Base-by-base conservation (phyloP, 2,113 vertebrate species). In the Choloepus hoffmanni region DNA sequence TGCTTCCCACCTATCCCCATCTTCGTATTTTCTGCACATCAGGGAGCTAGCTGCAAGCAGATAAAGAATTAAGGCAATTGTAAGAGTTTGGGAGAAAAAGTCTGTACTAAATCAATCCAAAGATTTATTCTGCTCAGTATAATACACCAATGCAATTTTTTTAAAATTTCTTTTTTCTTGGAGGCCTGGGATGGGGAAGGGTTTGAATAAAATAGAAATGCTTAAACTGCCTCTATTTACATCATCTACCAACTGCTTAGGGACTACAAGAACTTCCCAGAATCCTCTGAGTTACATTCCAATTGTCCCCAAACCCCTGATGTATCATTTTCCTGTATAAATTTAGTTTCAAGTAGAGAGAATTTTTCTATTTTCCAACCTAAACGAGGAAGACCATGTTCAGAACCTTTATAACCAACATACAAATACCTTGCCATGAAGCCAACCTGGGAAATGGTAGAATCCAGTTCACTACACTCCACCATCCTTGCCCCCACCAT, bases 261-360 rank as follows among this genome's bases (percentile, higher is more conserved):
- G 84, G 67, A 92, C 76, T 55, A 14, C 1, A 87, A 94, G 81
- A 95, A 82, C 65, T 26, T 94, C 92, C 94, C 85, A 86, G 88
- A 92, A 96, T 88, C 72, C 96, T 95, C 12, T 85, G 63, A 73
- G 77, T 55, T 81, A 55, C 85, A 95, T 96, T 93, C 87, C 72
- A 77, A 13, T 48, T 89, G 62, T 85, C 88, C 82, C 85, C 62
- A 88, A 90, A n/a, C n/a, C 77, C 58, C 81, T 50, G 65, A 85
- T 40, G 73, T 40, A 92, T 68, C 78, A 65, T 92, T 88, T 94
- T 85, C 94, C 85, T 88, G 30, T 68, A 88, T 36, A 81, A 95
- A 81, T 93, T 89, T 70, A 87, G 92, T 48, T 81, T 86, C 12
- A 43, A n/a, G 82, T 30, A 63, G 82, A 81, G n/a, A 88, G 36